Evolutionary conservation across 2,113 vertebrate species (phyloP), one percentile per base, ranked within the genome.

Genomic region (Brachyhypopomus occidentalis): DNA sequence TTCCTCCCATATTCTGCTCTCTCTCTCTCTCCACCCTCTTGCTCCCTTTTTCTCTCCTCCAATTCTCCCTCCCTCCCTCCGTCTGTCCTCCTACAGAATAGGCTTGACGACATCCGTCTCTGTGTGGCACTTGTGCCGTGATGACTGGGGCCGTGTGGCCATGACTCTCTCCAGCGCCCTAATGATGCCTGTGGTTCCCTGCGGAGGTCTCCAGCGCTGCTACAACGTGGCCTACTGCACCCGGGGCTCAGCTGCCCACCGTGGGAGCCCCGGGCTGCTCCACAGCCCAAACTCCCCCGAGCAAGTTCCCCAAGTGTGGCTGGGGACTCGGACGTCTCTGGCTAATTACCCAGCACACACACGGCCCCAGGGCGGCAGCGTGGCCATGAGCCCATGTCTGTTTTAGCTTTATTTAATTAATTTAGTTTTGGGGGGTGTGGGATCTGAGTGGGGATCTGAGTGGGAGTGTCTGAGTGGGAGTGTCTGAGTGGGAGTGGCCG

Each of bases 301-400:
- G 25, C 19, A 82, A 52, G 55, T 41, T 5, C 72, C 69, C 34
- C 30, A 60, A 11, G n/a, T 55, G 38, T 22, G 17, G 60, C 74
- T 77, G 48, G 52, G 67, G 63, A 74, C 59, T 45, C 66, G 23
- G 23, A 82, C 41, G 82, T 67, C 83, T 89, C 83, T 72, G 84
- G 25, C 88, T 90, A 85, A 89, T 90, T 92, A 90, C 81, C 45
- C 41, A 83, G 86, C 71, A 69, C 86, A 87, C 84, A 87, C 88
- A 89, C 91, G 89, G 79, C 89, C 90, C 89, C 84, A 80, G 89
- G 86, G 90, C 77, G 88, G 89, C 9, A 11, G 9, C 85, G 86
- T 90, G 91, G 38, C 74, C 41, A 83, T 14, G 59, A 34, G 11
- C 55, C 27, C 30, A 30, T 30, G 30, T 30, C 3, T 30, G 19